Evolutionary conservation across 2,113 vertebrate species (phyloP), one percentile per base, ranked within the genome.

Genomic region (Oncorhynchus kisutch): DNA sequence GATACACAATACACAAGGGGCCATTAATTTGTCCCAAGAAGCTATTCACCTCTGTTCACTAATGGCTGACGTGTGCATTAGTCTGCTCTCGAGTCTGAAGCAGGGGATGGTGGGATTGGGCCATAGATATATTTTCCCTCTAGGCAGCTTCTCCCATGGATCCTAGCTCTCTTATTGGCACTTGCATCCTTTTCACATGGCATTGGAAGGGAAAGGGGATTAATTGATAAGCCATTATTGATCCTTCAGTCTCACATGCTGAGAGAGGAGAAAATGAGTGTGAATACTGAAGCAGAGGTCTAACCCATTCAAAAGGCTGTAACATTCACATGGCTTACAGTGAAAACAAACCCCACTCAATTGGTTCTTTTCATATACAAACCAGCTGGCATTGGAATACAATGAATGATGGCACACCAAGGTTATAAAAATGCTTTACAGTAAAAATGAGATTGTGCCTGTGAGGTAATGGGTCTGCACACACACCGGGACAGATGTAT

Each of bases 391-490:
- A 66, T 9, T 22, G 76, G 27, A 39, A 78, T 5, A 13, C 11
- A 7, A 78, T 85, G 75, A 82, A 87, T 85, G 64, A 64, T 49
- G 62, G 77, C 82, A 82, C 79, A 83, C 84, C 54, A 60, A 85
- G 87, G 80, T 82, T 78, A 87, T 77, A 72, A 84, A 86, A 75
- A 20, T 60, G 57, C 81, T 14, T 72, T 2, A 77, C 71, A 79
- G 73, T 73, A 74, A 75, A 85, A 85, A 89, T 78, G 49, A 83
- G 76, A 88, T 87, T 78, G 82, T 75, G 80, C 45, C 76, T 71
- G 77, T 84, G 72, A 78, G 75, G 77, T 70, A 6, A 51, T 0
- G 67, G 16, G 74, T 78, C 74, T 48, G 79, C 71, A 27, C 74
- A 70, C 76, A 48, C 29, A 64, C 79, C 18, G 7, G 18, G 51